Conservation (phyloP, 53 echinoderm and acorn worm species). For the Astropecten irregularis region DNA sequence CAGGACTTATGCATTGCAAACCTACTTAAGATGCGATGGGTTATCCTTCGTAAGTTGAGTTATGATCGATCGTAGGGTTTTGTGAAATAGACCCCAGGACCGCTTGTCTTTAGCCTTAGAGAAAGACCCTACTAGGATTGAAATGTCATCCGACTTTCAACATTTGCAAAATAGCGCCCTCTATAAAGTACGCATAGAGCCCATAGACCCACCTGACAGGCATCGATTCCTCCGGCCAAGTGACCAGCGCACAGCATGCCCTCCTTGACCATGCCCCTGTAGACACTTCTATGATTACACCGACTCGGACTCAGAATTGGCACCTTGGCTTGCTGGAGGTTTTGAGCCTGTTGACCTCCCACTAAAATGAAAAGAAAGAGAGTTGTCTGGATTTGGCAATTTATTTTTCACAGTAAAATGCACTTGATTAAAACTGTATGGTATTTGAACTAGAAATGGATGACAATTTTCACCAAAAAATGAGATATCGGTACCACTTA, state of each 20-base stretch:
- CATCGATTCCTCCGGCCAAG: conserved; percentile 63
- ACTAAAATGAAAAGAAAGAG: conserved; percentile 34
- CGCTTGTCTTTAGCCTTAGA: too few relatives aligned
- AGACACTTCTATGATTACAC: conserved; percentile 53
- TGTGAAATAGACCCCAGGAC: too few relatives aligned
- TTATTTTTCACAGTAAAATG: too few relatives aligned
- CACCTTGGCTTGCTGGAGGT: conserved; percentile 64
- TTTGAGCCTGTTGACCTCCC: conserved; percentile 44
- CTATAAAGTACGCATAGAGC: too few relatives aligned
- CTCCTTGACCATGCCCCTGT: conserved; percentile 25
- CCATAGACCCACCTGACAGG: conserved; percentile 61
- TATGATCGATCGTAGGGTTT: too few relatives aligned
- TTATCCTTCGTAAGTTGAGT: too few relatives aligned
- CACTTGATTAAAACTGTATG: neutral
- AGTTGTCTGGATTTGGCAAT: neutral
- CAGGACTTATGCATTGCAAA: too few relatives aligned
- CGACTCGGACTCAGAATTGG: conserved; percentile 44
- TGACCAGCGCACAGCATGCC: conserved; percentile 81
- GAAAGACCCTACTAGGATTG: too few relatives aligned
- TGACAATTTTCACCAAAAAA: neutral
- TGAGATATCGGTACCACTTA: too few relatives aligned
- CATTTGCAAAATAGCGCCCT: too few relatives aligned
- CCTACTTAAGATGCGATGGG: too few relatives aligned
- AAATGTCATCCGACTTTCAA: too few relatives aligned
- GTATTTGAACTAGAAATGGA: neutral